These are phyloP conservation scores for Brachionichthys hirsutus DNA, from an alignment of 2,113 vertebrate genomes.

Conservation along the genomic window DNA sequence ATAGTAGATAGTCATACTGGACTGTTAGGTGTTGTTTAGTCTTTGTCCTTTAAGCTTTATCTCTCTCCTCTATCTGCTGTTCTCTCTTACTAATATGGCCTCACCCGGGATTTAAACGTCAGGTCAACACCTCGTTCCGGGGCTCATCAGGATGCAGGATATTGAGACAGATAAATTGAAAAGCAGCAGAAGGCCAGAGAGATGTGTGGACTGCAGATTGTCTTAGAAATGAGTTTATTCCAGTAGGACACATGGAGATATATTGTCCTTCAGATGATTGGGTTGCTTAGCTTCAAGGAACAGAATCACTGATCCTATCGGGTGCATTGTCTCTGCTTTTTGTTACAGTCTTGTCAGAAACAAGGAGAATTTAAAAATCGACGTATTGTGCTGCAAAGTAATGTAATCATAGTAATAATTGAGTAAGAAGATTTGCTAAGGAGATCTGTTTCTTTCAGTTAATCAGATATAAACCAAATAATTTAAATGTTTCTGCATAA, in stretches of 20 bases:
- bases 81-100: conserved; percentile 68
- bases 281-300: conserved; percentile 30
- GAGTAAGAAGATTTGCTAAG: too few species aligned
- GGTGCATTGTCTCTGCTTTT: conserved; percentile 16
- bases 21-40: conserved; percentile 52
- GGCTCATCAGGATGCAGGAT: conserved; percentile 71
- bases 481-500: too few species aligned
- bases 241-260: conserved; percentile 28
- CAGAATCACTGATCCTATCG: conserved; percentile 48
- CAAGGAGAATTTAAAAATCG: conserved; percentile 6
- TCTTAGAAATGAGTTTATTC: conserved; percentile 21
- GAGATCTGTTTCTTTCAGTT: too few species aligned
- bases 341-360: conserved; percentile 16
- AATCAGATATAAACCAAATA: too few species aligned
- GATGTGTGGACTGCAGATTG: conserved; percentile 42
- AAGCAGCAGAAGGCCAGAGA: conserved; percentile 52
- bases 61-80: conserved; percentile 63
- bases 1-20: conserved; percentile 22
- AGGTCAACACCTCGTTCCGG: conserved; percentile 61
- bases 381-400: conserved; percentile 7
- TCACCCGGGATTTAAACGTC: conserved; percentile 66
- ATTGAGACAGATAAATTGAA: conserved; percentile 74
- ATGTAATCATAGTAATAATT: neutral
- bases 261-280: conserved; percentile 58
- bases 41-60: conserved; percentile 66